Evolutionary conservation across 2,888 invertebrate species (phyloP).

Genomic region (Pseudolycoriella hygida): DNA sequence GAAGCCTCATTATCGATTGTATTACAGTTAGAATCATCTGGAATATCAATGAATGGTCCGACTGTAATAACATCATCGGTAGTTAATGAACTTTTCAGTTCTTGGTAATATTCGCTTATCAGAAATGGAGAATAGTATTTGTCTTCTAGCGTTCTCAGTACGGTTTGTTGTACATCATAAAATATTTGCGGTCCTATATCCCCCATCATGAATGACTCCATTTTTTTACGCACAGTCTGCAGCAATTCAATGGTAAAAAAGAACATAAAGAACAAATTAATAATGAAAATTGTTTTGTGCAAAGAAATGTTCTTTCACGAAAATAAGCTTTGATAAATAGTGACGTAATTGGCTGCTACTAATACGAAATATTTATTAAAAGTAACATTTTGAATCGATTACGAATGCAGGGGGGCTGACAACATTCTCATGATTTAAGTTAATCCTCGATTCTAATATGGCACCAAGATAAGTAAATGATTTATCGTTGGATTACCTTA

Average conservation of each 20-base stretch:
- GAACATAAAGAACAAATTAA: not conserved
- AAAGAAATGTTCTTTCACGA: no score
- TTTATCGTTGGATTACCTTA: conserved; percentile 28
- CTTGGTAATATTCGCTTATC: conserved; percentile 68
- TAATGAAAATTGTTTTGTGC: no score
- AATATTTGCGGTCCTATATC: conserved; percentile 79
- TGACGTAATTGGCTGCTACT: no score
- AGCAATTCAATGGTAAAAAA: conserved; percentile 8
- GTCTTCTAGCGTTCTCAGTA: conserved; percentile 62
- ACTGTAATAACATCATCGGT: conserved; percentile 28
- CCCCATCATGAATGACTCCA: conserved; percentile 75
- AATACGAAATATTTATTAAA: no score
- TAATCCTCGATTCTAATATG: no score
- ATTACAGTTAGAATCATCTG: conserved; percentile 9
- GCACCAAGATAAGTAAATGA: no score
- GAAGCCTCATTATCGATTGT: conserved; percentile 24
- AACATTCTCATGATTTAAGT: no score
- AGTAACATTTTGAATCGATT: no score
- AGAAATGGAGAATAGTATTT: conserved; percentile 81
- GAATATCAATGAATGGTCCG: not conserved
- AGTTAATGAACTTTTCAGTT: conserved; percentile 28
- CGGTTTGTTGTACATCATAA: conserved; percentile 67
- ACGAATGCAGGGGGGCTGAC: no score
- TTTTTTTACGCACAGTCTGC: conserved; percentile 54
- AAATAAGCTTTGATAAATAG: no score